Conservation (phyloP, 2,888 invertebrate genomes). For the Atethmia centrago region DNA sequence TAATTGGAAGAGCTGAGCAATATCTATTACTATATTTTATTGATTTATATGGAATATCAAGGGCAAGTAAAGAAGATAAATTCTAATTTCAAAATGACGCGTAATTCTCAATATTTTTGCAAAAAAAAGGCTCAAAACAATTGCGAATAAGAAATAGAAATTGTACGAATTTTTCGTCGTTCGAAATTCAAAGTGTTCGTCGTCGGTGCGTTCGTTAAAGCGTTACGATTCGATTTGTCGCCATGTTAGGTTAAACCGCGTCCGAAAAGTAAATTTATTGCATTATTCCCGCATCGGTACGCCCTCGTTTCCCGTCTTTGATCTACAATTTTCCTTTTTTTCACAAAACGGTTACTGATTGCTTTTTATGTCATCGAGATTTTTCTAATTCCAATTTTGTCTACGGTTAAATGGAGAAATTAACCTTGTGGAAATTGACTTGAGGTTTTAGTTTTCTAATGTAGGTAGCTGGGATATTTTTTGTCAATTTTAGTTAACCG, state of each 20-base stretch:
- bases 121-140: conserved; percentile 18
- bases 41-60: neutral
- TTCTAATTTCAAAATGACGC: conserved; percentile 15
- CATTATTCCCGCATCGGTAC: conserved; percentile 81
- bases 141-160: conserved; percentile 20
- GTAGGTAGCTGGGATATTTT: neutral
- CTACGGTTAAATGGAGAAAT: conserved; percentile 60
- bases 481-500: neutral
- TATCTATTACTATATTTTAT: neutral
- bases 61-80: neutral
- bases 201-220: conserved; percentile 72
- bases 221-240: conserved; percentile 86
- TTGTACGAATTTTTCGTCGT: conserved; percentile 46
- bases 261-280: conserved; percentile 82
- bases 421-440: conserved; percentile 57
- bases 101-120: conserved; percentile 30
- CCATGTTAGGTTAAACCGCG: conserved; percentile 75
- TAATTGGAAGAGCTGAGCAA: too few relatives aligned
- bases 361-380: conserved; percentile 78
- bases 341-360: conserved; percentile 73
- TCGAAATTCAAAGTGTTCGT: conserved; percentile 76
- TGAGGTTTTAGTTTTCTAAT: conserved; percentile 30
- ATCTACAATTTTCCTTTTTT: conserved; percentile 79
- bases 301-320: conserved; percentile 77
- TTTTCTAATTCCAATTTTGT: conserved; percentile 68